phyloP scores from a whole-genome alignment of 2,888 invertebrate species.

The Opisthograptis luteolata region DNA sequence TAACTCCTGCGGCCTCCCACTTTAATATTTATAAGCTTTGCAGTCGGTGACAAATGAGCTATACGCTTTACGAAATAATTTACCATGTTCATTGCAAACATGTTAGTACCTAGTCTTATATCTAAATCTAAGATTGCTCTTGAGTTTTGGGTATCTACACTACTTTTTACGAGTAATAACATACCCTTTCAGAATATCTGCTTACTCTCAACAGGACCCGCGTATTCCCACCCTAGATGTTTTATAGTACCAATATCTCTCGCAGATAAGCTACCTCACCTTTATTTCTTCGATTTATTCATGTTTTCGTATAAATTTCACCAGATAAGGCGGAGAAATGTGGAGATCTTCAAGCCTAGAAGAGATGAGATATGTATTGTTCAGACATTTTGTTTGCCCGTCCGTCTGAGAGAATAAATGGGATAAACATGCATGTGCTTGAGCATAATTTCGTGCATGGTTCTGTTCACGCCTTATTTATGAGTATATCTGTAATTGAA shows the following conservation, averaged over 20 bases:
- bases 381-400: conserved; percentile 21
- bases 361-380: conserved; percentile 25
- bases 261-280: conserved; percentile 70
- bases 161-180: conserved; percentile 26
- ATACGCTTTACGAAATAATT: no score
- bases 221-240: conserved; percentile 58
- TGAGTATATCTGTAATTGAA: background rate
- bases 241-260: conserved; percentile 75
- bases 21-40: no score
- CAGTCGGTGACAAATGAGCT: no score
- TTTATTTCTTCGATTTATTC: conserved; percentile 79
- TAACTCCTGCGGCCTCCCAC: no score
- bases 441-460: background rate
- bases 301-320: conserved; percentile 74
- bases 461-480: conserved; percentile 4
- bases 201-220: conserved; percentile 46
- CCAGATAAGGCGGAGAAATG: conserved; percentile 51
- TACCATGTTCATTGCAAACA: no score
- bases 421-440: conserved; percentile 13
- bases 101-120: no score
- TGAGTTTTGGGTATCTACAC: background rate
- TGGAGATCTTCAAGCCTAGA: conserved; percentile 22
- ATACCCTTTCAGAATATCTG: conserved; percentile 42
- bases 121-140: background rate
- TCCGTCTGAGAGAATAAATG: conserved; percentile 8